Percentiles rank a stretch among this genome's conserved stretches.
These are phyloP conservation scores for Forbesichthys agassizii DNA, from an alignment of 2,113 vertebrate species.

Conservation along the genomic window DNA sequence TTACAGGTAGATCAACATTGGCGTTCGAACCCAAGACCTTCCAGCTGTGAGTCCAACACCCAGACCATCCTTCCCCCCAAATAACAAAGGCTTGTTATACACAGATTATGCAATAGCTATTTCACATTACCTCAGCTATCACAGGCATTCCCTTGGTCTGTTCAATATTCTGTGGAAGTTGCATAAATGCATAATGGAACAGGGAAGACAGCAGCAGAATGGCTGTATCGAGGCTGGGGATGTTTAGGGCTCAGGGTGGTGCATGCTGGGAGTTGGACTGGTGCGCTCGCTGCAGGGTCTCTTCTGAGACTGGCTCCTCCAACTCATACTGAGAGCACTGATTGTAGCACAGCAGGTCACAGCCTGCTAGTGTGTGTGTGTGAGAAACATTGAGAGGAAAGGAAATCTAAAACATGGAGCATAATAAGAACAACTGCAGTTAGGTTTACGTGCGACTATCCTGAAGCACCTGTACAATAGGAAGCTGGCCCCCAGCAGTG, in stretches of 20 bases:
- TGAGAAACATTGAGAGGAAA: constrained; percentile 11
- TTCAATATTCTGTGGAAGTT: neutral
- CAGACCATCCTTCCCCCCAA: too few relatives aligned
- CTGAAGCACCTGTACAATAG: constrained; percentile 13
- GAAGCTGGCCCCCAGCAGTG: constrained; percentile 13
- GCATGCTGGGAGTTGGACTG: constrained; percentile 51
- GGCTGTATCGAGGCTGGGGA: constrained; percentile 38
- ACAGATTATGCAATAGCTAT: too few relatives aligned
- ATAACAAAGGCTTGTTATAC: too few relatives aligned
- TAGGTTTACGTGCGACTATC: constrained; percentile 8
- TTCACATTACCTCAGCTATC: too few relatives aligned
- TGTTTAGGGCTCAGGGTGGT: constrained; percentile 57
- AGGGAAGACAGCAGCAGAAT: constrained; percentile 6
- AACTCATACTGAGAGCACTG: constrained; percentile 47
- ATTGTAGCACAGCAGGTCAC: constrained; percentile 54
- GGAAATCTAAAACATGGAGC: neutral
- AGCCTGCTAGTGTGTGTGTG: constrained; percentile 20
- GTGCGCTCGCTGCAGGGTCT: constrained; percentile 52
- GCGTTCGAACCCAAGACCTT: too few relatives aligned
- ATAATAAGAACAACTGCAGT: neutral
- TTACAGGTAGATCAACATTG: too few relatives aligned
- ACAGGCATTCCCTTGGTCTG: neutral
- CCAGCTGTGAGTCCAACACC: too few relatives aligned
- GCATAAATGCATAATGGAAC: constrained; percentile 6
- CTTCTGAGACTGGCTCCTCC: constrained; percentile 42